phyloP scores from a whole-genome alignment of 2,113 vertebrate genomes.

The Corythaixoides concolor region DNA sequence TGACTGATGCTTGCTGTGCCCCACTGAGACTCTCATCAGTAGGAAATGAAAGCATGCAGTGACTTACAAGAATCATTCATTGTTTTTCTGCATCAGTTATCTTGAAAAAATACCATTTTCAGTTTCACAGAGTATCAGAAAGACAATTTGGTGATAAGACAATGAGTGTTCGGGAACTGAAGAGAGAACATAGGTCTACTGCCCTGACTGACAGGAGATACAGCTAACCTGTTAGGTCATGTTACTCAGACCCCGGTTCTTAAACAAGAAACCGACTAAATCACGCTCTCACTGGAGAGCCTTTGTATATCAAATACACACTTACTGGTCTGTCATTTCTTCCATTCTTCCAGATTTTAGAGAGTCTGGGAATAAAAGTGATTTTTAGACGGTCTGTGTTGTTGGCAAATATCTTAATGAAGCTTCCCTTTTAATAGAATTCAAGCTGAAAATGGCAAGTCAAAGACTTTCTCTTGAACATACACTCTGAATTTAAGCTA shows the following conservation, averaged over 20 bases:
- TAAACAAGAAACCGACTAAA: neutral
- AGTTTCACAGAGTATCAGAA: neutral
- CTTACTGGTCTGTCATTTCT: neutral
- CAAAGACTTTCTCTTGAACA: neutral
- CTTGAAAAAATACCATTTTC: neutral
- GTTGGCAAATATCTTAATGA: neutral
- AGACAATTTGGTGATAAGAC: neutral
- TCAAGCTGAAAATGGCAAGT: neutral
- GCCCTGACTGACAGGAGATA: neutral
- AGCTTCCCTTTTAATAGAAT: neutral
- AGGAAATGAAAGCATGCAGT: neutral
- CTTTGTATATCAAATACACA: neutral
- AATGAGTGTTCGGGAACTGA: neutral
- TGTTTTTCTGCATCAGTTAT: neutral
- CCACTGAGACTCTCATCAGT: neutral
- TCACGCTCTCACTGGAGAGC: neutral
- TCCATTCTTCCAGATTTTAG: neutral
- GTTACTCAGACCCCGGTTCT: neutral
- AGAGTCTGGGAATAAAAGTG: neutral
- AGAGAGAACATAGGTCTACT: neutral
- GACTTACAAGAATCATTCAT: fast-evolving
- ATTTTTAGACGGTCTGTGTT: neutral
- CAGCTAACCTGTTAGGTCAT: neutral
- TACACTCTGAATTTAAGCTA: neutral
- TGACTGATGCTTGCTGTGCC: neutral